Evolutionary conservation across 2,113 vertebrate genomes (phyloP), one percentile per base, ranked within the genome.

Genomic region (Ellobius talpinus): DNA sequence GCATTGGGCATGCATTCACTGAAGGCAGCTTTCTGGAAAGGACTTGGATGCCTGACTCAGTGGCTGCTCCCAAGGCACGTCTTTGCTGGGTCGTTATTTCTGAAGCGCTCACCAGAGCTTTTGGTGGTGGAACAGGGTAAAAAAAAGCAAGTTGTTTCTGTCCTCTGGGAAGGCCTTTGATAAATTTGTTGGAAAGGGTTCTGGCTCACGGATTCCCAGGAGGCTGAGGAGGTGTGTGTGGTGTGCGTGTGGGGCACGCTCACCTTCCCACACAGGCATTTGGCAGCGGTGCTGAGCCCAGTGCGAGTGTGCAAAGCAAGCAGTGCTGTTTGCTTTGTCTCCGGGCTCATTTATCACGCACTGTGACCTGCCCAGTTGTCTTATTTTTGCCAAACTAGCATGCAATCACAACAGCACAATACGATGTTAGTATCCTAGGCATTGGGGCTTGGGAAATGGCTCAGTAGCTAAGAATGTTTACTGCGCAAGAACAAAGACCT

Each of bases 61-160:
- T 96, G 95, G 89, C 94, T 92, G 95, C 87, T 94, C 93, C 77
- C 42, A 89, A 94, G 95, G 97, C 0, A 0, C 24, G 7, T 95
- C 98, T 98, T 97, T 97, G 95, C 97, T 97, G 98, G 98, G 98
- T 91, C 98, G 94, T 97, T 98, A 70, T 96, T 98, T 98, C 87
- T 97, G 91, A 97, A 98, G 98, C 98, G 97, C 98, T 98, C 98
- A 98, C 97, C 97, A 97, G 98, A 98, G 95, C 97, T 88, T 98
- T 98, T 96, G 98, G 66, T 98, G 96, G 89, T 47, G 39, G 96
- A 97, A 88, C 58, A 81, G 65, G 74, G n/a, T 47, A 91, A 96
- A 93, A 96, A 93, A 95, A 94, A 36, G 78, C 90, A 93, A 78
- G 36, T 96, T 61, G 63, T 39, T 93, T 97, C 31, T 9, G 47